These are phyloP conservation scores for Lasioglossum calceatum DNA, from an alignment of 2,888 invertebrate species.

Conservation along the genomic window DNA sequence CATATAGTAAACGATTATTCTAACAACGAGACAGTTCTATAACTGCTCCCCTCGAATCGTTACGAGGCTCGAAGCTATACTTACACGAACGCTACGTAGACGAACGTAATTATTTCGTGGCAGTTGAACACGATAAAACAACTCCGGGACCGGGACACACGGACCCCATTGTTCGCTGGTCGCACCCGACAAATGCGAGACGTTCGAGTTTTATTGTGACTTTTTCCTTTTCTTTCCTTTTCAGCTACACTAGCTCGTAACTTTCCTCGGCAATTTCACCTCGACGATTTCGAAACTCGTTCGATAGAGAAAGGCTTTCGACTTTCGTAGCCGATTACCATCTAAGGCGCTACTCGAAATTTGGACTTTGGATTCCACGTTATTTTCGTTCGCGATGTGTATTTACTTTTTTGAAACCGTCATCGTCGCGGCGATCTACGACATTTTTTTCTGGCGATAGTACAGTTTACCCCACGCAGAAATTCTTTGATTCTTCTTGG, in stretches of 20 bases:
- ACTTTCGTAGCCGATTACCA: slow-evolving; percentile 64
- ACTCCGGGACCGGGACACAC: neutral
- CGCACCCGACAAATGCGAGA: slow-evolving; percentile 19
- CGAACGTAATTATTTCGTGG: slow-evolving; percentile 21
- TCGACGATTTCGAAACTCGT: slow-evolving; percentile 70
- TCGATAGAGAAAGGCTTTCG: slow-evolving; percentile 68
- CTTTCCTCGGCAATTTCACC: slow-evolving; percentile 73
- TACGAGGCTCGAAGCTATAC: neutral
- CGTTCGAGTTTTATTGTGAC: slow-evolving; percentile 46
- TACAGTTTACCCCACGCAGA: too few relatives aligned
- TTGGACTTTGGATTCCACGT: slow-evolving; percentile 31
- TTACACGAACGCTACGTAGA: neutral
- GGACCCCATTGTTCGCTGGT: slow-evolving; percentile 38
- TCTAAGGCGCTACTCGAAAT: slow-evolving; percentile 41
- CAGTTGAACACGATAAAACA: neutral
- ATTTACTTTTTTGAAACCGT: neutral
- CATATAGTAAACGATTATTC: neutral
- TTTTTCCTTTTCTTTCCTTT: slow-evolving; percentile 56
- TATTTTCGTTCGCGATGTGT: neutral
- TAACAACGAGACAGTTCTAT: neutral
- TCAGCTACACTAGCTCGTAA: slow-evolving; percentile 57
- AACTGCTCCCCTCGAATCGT: neutral
- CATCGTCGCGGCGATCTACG: too few relatives aligned
- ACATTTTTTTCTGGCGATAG: neutral
- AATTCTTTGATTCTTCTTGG: too few relatives aligned